Percentiles rank a stretch among this genome's conserved stretches.
phyloP scores from a whole-genome alignment of 2,113 vertebrate genomes.

The Boleophthalmus pectinirostris region DNA sequence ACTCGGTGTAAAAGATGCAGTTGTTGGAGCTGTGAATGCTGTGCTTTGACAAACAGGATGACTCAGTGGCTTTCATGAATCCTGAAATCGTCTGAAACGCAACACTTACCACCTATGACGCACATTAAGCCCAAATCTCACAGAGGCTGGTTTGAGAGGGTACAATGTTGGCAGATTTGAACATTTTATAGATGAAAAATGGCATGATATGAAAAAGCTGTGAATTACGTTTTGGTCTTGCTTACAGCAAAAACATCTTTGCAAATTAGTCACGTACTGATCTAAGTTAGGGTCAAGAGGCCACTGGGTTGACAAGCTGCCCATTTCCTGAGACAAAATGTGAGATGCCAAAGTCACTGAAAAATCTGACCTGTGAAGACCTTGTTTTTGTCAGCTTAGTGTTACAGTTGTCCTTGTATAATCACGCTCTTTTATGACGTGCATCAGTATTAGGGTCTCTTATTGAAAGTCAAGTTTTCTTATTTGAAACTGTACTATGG shows the following conservation, averaged over 20 bases:
- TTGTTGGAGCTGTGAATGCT: conserved; percentile 62
- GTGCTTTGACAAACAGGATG: conserved; percentile 59
- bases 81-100: conserved; percentile 31
- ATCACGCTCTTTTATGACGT: too few species aligned
- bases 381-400: neutral
- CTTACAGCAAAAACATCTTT: neutral
- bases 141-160: neutral
- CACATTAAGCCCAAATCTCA: conserved; percentile 1
- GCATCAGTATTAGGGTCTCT: too few species aligned
- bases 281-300: conserved; percentile 28
- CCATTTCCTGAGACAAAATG: conserved; percentile 6
- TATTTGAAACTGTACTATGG: neutral
- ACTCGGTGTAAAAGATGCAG: conserved; percentile 51
- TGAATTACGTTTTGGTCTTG: neutral
- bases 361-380: neutral
- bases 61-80: conserved; percentile 45
- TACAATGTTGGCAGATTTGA: conserved; percentile 1
- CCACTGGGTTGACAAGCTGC: neutral
- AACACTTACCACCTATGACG: conserved; percentile 23
- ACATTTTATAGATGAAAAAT: neutral
- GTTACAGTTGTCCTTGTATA: conserved; percentile 1
- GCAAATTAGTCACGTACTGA: conserved; percentile 6
- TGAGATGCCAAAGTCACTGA: neutral
- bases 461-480: too few species aligned
- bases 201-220: neutral